These are phyloP conservation scores for Strigamia maritima DNA, from an alignment of 2,888 invertebrate genomes.

Conservation along the genomic window DNA sequence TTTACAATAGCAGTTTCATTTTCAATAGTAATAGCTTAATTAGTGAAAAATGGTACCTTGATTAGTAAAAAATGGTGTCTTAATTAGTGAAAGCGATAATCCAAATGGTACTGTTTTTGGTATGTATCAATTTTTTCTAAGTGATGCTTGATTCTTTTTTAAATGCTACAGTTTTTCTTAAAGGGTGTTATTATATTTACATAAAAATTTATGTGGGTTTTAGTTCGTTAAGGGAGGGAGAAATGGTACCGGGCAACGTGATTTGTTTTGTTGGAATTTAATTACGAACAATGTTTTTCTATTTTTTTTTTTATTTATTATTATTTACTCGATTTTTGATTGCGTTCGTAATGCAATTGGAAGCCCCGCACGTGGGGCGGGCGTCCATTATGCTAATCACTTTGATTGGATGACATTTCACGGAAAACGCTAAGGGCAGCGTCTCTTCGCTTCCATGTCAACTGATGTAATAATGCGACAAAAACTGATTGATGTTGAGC, in stretches of 20 bases:
- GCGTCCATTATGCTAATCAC: constrained; percentile 19
- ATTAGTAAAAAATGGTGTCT: too few species aligned
- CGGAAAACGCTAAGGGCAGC: constrained; percentile 14
- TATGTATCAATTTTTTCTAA: too few species aligned
- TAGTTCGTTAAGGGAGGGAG: too few species aligned
- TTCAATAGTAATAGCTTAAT: too few species aligned
- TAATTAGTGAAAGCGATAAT: too few species aligned
- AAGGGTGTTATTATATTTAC: too few species aligned
- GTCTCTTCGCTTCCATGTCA: constrained; percentile 23
- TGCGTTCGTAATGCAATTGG: constrained; percentile 16
- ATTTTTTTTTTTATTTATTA: background rate
- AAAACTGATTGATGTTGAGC: constrained; percentile 23
- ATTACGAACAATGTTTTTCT: background rate
- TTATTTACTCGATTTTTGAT: constrained; percentile 2
- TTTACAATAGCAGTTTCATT: too few species aligned
- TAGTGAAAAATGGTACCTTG: too few species aligned
- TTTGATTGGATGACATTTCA: constrained; percentile 23
- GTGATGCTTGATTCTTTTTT: too few species aligned
- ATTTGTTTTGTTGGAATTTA: background rate
- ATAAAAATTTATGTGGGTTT: too few species aligned
- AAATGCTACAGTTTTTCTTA: too few species aligned
- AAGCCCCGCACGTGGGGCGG: constrained; percentile 1
- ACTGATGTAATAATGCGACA: constrained; percentile 23
- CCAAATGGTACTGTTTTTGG: too few species aligned
- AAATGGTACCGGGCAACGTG: background rate